Evolutionary conservation across 2,797 vertebrate genomes (phyloP), one percentile per base, ranked within the genome.

Genomic region (Pseudochirops cupreus): DNA sequence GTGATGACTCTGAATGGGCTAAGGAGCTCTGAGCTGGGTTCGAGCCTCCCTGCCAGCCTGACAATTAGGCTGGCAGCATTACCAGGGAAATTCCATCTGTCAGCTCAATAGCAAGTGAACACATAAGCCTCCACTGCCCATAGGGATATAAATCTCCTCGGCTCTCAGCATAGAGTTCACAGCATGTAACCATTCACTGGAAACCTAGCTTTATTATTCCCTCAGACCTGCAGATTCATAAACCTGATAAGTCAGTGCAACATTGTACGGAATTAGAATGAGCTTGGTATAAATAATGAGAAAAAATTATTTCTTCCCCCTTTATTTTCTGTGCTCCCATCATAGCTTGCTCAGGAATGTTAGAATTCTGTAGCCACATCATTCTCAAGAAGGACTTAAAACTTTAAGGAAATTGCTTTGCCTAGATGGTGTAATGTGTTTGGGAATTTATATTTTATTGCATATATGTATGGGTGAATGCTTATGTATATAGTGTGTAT

Each of bases 61-160:
- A 93, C 89, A 93, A 56, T 46, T 97, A 87, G 93, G 74, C 54
- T 33, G 13, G 4, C 91, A 95, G 94, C 82, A 62, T 92, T 92
- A 94, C 91, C 92, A 18, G 46, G 96, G 95, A 93, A 91, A 92
- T 96, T 96, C 95, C 21, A 56, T 26, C 93, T 97, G 62, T 95
- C 53, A 0, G 67, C 94, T 95, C 94, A 95, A 0, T 92, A 97
- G 91, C 90, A 91, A 91, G 91, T 67, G 33, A 52, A 14, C 91
- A 93, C 67, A 87, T 93, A 82, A 91, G 96, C 55, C 89, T 82
- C 0, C 0, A 92, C 95, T 92, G 93, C 91, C 93, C 96, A 87
- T 90, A 95, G 29, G 52, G 90, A 93, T 62, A 93, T 52, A 95
- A 95, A 50, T 67, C 94, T 5, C 92, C 93, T 74, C 54, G 59